Percentiles rank a stretch among this genome's conserved stretches.
Evolutionary conservation across 2,888 invertebrate species (phyloP).

Genomic region (Harpalus rubripes): DNA sequence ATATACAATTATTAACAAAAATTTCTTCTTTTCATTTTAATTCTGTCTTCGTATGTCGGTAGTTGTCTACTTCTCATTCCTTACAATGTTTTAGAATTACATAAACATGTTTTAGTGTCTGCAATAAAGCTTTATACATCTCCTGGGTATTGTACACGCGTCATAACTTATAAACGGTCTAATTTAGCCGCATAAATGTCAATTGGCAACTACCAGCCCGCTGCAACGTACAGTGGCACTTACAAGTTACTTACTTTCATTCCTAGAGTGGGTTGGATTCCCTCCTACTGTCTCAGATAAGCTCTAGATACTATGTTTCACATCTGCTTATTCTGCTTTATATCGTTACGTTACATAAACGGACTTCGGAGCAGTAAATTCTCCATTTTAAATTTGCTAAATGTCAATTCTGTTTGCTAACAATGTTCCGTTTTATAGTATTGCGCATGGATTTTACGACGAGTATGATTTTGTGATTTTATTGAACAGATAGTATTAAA

Average conservation of each 20-base stretch:
- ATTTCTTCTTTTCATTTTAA: too few species aligned
- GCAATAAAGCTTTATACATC: neutral
- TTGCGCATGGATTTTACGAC: neutral
- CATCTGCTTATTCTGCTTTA: slow-evolving; percentile 9
- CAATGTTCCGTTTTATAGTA: slow-evolving; percentile 25
- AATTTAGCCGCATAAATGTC: slow-evolving; percentile 45
- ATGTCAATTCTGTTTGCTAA: slow-evolving; percentile 35
- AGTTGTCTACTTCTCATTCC: neutral
- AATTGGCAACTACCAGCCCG: slow-evolving; percentile 23
- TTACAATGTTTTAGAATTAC: neutral
- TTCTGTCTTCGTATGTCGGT: too few species aligned
- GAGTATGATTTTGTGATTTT: neutral
- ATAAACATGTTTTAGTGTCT: neutral
- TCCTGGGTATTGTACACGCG: neutral
- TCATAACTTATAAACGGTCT: slow-evolving; percentile 38
- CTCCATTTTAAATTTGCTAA: neutral
- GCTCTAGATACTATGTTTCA: slow-evolving; percentile 40
- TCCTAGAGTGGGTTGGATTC: neutral
- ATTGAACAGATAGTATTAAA: neutral
- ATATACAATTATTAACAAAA: too few species aligned
- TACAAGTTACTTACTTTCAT: slow-evolving; percentile 45
- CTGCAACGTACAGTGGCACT: slow-evolving; percentile 14
- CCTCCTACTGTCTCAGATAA: slow-evolving; percentile 35
- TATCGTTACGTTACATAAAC: slow-evolving; percentile 37
- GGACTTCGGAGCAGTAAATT: slow-evolving; percentile 25